phyloP scores from a whole-genome alignment of 2,888 invertebrate genomes.

The Cecidostiba fungosa region DNA sequence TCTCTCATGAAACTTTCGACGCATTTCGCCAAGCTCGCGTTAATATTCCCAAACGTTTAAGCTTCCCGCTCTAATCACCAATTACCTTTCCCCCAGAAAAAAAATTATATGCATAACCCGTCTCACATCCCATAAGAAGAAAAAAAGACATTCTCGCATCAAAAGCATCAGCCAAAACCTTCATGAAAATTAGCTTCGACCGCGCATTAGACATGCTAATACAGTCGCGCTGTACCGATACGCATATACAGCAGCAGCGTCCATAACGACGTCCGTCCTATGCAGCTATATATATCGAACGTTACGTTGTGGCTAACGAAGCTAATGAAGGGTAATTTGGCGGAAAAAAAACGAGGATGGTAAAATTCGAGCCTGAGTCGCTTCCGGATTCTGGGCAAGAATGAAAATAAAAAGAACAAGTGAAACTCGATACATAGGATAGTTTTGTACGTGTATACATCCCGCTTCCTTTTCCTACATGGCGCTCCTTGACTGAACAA shows the following conservation, averaged over 20 bases:
- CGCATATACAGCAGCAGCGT: not conserved
- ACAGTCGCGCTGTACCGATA: not conserved
- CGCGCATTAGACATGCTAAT: constrained; percentile 19
- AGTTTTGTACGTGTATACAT: not conserved
- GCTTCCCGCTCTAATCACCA: not conserved
- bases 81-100: not conserved
- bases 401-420: not conserved
- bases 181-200: constrained; percentile 1
- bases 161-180: not conserved
- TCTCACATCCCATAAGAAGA: not conserved
- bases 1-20: not conserved
- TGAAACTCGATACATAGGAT: not conserved
- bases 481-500: not conserved
- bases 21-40: not conserved
- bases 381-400: constrained; percentile 8
- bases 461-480: constrained; percentile 4
- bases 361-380: not conserved
- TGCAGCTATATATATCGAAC: not conserved
- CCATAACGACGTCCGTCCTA: not conserved
- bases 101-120: no score
- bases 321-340: constrained; percentile 28
- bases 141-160: not conserved
- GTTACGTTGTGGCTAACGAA: constrained; percentile 11
- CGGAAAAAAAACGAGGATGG: not conserved
- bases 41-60: no score